Base-by-base conservation (phyloP, 2,888 invertebrate species). In the Isoperla grammatica region DNA sequence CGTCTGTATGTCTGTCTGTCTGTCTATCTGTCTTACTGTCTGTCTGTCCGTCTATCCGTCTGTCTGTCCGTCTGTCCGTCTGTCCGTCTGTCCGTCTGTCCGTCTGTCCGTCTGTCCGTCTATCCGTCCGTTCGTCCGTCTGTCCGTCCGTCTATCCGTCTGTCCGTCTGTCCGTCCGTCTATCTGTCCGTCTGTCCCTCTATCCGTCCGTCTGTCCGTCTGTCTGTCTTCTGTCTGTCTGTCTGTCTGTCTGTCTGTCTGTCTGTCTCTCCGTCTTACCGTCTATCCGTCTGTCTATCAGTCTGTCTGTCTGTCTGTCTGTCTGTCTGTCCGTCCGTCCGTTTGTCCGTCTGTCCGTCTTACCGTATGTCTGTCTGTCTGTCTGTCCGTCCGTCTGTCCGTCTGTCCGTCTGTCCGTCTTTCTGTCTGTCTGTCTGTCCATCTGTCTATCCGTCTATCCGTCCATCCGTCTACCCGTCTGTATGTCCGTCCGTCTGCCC, bases 391-490 rank as follows among this genome's bases (percentile, higher is more conserved):
- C 35, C 15, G 29, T 50, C 35, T 50, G 23, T 15, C n/a, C 12
- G 13, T 29, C 35, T 9, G 29, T n/a, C 35, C 29, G 49, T 50
- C 49, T 29, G 29, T 29, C 49, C 29, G 22, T 50, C 35, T 29
- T 15, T 50, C 35, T n/a, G n/a, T n/a, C 49, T 50, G 23, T 15
- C n/a, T 12, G 13, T 29, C 35, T 9, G 29, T n/a, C 35, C 29
- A 29, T 50, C 49, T 29, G 29, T 29, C 49, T 50, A 15, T 50
- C 35, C 15, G 29, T 50, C 35, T n/a, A n/a, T n/a, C 49, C 49
- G 49, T 17, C 6, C 22, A 29, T 29, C 3, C 29, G 23, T 15
- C n/a, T 12, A n/a, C 8, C 35, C 3, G 29, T n/a, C 35, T 29
- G 49, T 50, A 23, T 29, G 29, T 29, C 49, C 29, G 22, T 50